Conservation (phyloP, 1,140 invertebrate genomes). For the Sinonovacula constricta region DNA sequence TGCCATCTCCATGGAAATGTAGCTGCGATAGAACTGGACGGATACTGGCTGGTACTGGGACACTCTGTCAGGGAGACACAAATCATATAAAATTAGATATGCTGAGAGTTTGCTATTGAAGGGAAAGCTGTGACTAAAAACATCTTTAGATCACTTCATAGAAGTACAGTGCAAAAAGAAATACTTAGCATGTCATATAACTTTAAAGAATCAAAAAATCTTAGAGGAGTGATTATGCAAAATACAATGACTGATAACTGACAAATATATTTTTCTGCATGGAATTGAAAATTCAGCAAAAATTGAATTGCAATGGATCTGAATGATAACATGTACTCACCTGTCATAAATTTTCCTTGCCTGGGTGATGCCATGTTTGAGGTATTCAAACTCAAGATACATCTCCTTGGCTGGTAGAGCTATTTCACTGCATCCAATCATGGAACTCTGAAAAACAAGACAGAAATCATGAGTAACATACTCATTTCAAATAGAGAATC, state of each 20-base stretch:
- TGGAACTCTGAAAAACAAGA: constrained; percentile 28
- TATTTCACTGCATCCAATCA: constrained; percentile 13
- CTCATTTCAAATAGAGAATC: no score
- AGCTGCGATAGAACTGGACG: constrained; percentile 18
- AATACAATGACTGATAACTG: neutral
- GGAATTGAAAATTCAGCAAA: neutral
- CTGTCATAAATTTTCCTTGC: constrained; percentile 33
- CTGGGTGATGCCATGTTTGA: constrained; percentile 35
- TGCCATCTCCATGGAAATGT: constrained; percentile 36
- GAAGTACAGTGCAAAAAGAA: neutral
- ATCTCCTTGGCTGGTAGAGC: constrained; percentile 30
- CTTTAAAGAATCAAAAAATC: neutral
- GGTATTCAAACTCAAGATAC: constrained; percentile 35
- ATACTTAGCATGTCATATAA: neutral
- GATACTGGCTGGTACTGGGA: constrained; percentile 33
- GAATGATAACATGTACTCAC: no score
- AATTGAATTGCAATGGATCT: neutral
- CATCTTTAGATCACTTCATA: neutral
- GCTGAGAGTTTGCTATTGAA: neutral
- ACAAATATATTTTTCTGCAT: neutral
- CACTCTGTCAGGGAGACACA: constrained; percentile 5
- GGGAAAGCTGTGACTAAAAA: neutral
- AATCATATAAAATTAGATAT: neutral
- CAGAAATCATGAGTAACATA: no score
- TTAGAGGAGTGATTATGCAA: neutral